These are phyloP conservation scores for Latrodectus geometricus DNA, from an alignment of 1,140 invertebrate species.

Conservation along the genomic window DNA sequence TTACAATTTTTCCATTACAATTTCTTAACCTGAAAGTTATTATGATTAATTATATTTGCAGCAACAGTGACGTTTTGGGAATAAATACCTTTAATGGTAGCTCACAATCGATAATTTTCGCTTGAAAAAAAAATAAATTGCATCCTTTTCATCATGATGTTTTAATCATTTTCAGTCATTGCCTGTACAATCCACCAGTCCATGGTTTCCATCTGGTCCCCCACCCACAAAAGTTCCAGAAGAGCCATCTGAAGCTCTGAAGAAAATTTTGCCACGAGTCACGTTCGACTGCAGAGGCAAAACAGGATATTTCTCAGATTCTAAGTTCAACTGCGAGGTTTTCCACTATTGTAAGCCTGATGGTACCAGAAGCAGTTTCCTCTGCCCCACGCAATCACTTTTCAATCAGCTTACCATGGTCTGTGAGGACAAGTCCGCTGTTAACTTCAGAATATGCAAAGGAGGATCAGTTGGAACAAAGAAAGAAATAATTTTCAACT, in stretches of 20 bases:
- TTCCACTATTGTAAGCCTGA: slow-evolving; percentile 66
- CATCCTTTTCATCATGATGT: too few species aligned
- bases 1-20: too few species aligned
- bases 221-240: slow-evolving; percentile 8
- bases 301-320: slow-evolving; percentile 65
- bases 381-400: slow-evolving; percentile 61
- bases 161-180: not conserved
- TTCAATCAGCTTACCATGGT: slow-evolving; percentile 65
- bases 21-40: too few species aligned
- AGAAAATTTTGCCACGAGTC: slow-evolving; percentile 63
- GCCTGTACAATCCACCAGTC: slow-evolving; percentile 14
- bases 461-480: slow-evolving; percentile 28
- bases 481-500: not conserved
- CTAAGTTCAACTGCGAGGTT: slow-evolving; percentile 65
- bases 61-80: too few species aligned
- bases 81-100: too few species aligned
- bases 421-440: slow-evolving; percentile 61
- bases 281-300: slow-evolving; percentile 65
- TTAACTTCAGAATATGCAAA: slow-evolving; percentile 32
- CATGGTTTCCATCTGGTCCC: slow-evolving; percentile 42
- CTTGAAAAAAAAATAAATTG: too few species aligned
- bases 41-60: too few species aligned
- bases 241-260: slow-evolving; percentile 30
- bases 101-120: too few species aligned
- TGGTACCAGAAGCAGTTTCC: slow-evolving; percentile 64